Conservation (phyloP, 2,113 vertebrate species). For the Salvelinus alpinus region DNA sequence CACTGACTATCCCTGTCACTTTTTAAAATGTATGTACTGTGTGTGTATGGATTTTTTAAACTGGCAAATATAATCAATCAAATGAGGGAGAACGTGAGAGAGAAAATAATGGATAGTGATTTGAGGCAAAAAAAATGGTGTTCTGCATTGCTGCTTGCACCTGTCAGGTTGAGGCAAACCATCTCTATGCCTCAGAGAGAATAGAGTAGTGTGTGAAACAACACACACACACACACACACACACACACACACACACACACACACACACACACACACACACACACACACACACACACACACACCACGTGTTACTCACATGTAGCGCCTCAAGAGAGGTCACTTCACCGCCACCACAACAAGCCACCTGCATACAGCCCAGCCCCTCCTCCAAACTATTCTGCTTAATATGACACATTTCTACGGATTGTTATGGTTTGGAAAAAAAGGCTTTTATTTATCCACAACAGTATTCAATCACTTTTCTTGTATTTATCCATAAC, state of each 20-base stretch:
- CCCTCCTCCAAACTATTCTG: too few relatives aligned
- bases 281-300: too few relatives aligned
- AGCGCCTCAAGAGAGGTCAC: too few relatives aligned
- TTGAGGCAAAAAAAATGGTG: background rate
- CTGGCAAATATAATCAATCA: too few relatives aligned
- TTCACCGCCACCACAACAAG: background rate
- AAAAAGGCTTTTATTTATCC: slow-evolving; percentile 3
- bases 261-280: too few relatives aligned
- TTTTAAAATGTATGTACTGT: too few relatives aligned
- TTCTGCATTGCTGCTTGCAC: background rate
- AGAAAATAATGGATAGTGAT: background rate
- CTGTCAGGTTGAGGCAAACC: background rate
- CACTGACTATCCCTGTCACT: too few relatives aligned
- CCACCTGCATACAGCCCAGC: background rate
- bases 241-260: too few relatives aligned
- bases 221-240: too few relatives aligned
- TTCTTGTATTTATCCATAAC: background rate
- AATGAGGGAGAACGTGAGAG: background rate
- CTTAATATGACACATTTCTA: slow-evolving; percentile 29
- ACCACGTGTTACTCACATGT: too few relatives aligned
- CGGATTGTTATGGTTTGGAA: slow-evolving; percentile 41
- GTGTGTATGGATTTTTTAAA: too few relatives aligned
- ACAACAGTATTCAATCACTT: too few relatives aligned
- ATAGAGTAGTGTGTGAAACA: background rate
- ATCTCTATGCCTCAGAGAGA: background rate